phyloP scores from a whole-genome alignment of 2,888 invertebrate genomes.

The Drosophila aldrichi region DNA sequence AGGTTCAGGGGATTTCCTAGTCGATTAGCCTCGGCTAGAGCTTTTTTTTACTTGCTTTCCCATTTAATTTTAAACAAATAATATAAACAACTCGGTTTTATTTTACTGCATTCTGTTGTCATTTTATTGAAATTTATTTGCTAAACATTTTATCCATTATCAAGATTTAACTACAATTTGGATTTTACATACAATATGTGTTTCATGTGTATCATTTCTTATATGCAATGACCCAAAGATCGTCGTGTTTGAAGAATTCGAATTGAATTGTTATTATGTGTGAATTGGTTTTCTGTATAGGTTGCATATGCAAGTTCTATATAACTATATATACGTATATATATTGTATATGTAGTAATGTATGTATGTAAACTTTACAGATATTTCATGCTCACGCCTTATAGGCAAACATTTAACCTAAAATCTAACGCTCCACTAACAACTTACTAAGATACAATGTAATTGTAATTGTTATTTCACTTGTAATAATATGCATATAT shows the following conservation, averaged over 20 bases:
- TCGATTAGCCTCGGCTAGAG: no score
- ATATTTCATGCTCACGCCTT: slow-evolving; percentile 62
- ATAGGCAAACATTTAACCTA: slow-evolving; percentile 60
- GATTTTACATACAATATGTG: slow-evolving; percentile 64
- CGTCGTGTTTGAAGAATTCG: slow-evolving; percentile 36
- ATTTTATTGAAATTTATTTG: slow-evolving; percentile 71
- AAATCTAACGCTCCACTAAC: slow-evolving; percentile 62
- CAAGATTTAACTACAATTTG: slow-evolving; percentile 76
- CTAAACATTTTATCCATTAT: slow-evolving; percentile 73
- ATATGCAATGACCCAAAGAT: slow-evolving; percentile 23
- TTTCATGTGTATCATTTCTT: slow-evolving; percentile 10
- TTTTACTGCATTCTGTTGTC: slow-evolving; percentile 59
- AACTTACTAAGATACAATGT: slow-evolving; percentile 54
- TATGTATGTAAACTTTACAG: slow-evolving; percentile 66
- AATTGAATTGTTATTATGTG: slow-evolving; percentile 34
- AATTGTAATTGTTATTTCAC: slow-evolving; percentile 40
- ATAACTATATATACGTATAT: slow-evolving; percentile 42
- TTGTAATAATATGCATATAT: slow-evolving; percentile 40
- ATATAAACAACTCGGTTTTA: background rate
- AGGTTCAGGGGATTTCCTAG: no score
- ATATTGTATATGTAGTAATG: slow-evolving; percentile 42
- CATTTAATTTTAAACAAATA: background rate
- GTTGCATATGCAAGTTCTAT: slow-evolving; percentile 35
- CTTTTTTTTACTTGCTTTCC: no score
- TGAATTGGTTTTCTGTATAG: slow-evolving; percentile 34